phyloP scores from a whole-genome alignment of 2,888 invertebrate genomes.

The Ephialtes manifestator region DNA sequence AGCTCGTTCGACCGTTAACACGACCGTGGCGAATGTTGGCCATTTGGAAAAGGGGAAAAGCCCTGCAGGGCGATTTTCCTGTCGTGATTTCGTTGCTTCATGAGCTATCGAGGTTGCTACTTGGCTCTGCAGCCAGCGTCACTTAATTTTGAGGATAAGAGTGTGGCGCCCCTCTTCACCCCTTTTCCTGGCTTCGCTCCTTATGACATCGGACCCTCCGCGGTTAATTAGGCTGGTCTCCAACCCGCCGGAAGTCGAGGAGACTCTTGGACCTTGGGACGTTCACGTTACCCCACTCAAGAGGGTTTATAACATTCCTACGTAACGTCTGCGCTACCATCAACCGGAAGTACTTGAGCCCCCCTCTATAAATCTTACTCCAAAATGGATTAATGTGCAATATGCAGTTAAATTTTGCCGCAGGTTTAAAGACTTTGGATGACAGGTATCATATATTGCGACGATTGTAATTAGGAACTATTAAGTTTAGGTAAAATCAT shows the following conservation, averaged over 20 bases:
- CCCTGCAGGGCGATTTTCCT: constrained; percentile 19
- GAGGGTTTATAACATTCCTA: constrained; percentile 61
- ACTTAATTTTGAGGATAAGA: constrained; percentile 75
- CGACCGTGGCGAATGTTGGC: constrained; percentile 51
- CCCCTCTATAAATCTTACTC: constrained; percentile 43
- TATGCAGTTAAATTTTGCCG: constrained; percentile 45
- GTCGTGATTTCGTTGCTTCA: constrained; percentile 47
- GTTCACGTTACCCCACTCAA: constrained; percentile 31
- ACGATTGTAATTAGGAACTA: neutral
- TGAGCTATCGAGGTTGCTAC: constrained; percentile 66
- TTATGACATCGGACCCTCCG: constrained; percentile 60
- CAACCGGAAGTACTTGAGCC: constrained; percentile 43
- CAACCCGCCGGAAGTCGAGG: constrained; percentile 57
- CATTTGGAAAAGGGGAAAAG: constrained; percentile 59
- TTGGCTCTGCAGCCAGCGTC: constrained; percentile 62
- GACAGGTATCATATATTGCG: neutral
- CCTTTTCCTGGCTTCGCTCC: constrained; percentile 45
- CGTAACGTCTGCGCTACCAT: constrained; percentile 38
- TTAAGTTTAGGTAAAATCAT: neutral
- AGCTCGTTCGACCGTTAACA: constrained; percentile 68
- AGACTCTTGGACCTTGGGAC: constrained; percentile 50
- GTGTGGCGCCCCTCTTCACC: constrained; percentile 49
- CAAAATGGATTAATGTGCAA: constrained; percentile 58
- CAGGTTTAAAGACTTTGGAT: neutral
- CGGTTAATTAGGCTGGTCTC: constrained; percentile 69